Evolutionary conservation across 2,113 vertebrate species (phyloP), one percentile per base, ranked within the genome.

Genomic region (Takifugu bimaculatus): DNA sequence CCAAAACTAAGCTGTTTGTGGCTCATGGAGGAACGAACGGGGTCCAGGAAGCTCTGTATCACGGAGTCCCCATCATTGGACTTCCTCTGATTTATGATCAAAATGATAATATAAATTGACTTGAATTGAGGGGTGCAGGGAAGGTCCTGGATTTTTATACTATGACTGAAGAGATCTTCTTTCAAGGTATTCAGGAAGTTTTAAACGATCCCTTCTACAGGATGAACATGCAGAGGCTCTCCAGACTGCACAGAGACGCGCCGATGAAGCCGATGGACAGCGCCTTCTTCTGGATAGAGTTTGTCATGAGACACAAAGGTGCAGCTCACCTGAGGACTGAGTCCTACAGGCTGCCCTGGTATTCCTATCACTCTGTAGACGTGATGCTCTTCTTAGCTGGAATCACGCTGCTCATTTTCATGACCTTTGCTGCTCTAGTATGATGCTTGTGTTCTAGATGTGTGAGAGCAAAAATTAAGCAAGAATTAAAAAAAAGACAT

Each of bases 201-300:
- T 53, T 92, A n/a, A 65, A 65, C 29, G 80, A 89, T 25, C 82
- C 87, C 4, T 88, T 86, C 15, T 90, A 91, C 69, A 74, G 60
- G 52, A 57, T 27, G 10, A 89, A 88, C 78, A 90, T 91, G 85
- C 82, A 88, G 76, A 87, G 61, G 50, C 81, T 90, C 27, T 91
- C 90, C 14, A 57, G 66, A 14, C 82, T 90, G 55, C 88, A 89
- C 67, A 77, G 68, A 64, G 91, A 92, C 73, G 70, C 79, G 35
- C 87, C 85, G 2, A 20, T 89, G 20, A 63, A 65, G 9, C 87
- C 91, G 0, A 9, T 90, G 26, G 82, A 91, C 15, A 70, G n/a
- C 1, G 89, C 88, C 55, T 20, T 90, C 64, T 91, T 88, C 85
- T 92, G 91, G 89, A 88, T 88, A 9, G 89, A 91, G 79, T 91